Evolutionary conservation across 2,113 vertebrate genomes (phyloP).

Genomic region (Paedocypris sp.): DNA sequence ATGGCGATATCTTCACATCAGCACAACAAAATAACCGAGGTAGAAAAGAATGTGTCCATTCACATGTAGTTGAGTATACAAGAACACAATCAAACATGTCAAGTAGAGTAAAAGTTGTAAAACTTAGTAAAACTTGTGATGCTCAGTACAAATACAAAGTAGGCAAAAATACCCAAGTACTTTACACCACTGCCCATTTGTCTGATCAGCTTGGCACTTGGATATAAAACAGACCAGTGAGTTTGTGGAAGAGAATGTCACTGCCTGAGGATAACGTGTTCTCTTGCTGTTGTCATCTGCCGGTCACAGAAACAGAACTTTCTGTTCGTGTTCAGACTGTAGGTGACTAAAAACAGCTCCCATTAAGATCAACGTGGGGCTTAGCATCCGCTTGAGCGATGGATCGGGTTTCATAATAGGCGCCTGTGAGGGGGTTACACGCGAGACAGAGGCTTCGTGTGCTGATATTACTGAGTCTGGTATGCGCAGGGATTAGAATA

Average conservation of each 20-base stretch:
- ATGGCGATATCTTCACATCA: too few species aligned
- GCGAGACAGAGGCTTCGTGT: constrained; percentile 14
- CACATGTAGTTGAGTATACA: too few species aligned
- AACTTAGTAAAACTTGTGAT: too few species aligned
- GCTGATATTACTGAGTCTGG: constrained; percentile 20
- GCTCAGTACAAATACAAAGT: too few species aligned
- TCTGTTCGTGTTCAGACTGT: constrained; percentile 39
- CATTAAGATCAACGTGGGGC: constrained; percentile 44
- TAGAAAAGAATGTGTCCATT: too few species aligned
- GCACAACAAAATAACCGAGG: too few species aligned
- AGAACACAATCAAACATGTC: too few species aligned
- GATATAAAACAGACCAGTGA: constrained; percentile 4
- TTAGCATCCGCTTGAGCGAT: constrained; percentile 28
- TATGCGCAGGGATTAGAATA: constrained; percentile 14
- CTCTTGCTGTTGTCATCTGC: constrained; percentile 6
- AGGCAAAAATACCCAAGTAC: too few species aligned
- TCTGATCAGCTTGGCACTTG: not conserved
- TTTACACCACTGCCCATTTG: too few species aligned
- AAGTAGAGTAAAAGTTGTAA: too few species aligned
- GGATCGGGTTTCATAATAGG: constrained; percentile 58
- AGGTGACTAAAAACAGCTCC: constrained; percentile 53
- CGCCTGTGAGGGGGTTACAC: constrained; percentile 31
- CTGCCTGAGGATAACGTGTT: constrained; percentile 6
- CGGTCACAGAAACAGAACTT: constrained; percentile 24
- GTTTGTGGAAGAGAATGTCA: not conserved